phyloP scores from a whole-genome alignment of 2,888 invertebrate genomes.

The Gymnosoma rotundatum region DNA sequence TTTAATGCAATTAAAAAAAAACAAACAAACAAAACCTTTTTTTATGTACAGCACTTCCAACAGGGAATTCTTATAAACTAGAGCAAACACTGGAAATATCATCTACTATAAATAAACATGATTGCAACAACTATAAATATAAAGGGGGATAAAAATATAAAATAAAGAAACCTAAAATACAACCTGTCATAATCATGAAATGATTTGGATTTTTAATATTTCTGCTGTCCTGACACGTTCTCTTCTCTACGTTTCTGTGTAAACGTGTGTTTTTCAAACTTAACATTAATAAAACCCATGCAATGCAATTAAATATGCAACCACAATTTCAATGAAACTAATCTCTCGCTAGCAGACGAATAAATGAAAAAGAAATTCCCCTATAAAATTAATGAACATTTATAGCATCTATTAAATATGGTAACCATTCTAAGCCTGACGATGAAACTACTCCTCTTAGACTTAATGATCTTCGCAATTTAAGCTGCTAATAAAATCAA shows the following conservation, averaged over 20 bases:
- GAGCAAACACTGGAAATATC: slow-evolving; percentile 26
- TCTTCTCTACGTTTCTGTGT: background rate
- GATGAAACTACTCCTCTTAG: slow-evolving; percentile 1
- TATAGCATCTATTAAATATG: slow-evolving; percentile 14
- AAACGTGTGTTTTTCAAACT: background rate
- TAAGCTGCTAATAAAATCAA: background rate
- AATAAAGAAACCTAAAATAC: slow-evolving; percentile 11
- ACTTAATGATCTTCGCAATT: slow-evolving; percentile 1
- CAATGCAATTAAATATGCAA: slow-evolving; percentile 35
- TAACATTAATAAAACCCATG: slow-evolving; percentile 13
- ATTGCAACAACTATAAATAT: background rate
- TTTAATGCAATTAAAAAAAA: slow-evolving; percentile 39
- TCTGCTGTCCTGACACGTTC: no score
- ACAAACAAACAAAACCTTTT: no score
- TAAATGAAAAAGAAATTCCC: slow-evolving; percentile 6
- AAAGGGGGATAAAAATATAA: background rate
- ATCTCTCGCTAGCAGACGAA: background rate
- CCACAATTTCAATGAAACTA: slow-evolving; percentile 38
- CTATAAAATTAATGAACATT: slow-evolving; percentile 37
- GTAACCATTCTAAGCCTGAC: background rate
- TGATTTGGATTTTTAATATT: slow-evolving; percentile 1
- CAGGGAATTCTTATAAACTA: slow-evolving; percentile 14
- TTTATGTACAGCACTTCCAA: no score
- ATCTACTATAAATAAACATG: background rate
- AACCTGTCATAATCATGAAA: slow-evolving; percentile 43